Conservation (phyloP, 2,797 vertebrate genomes). For the Silurus aristotelis region DNA sequence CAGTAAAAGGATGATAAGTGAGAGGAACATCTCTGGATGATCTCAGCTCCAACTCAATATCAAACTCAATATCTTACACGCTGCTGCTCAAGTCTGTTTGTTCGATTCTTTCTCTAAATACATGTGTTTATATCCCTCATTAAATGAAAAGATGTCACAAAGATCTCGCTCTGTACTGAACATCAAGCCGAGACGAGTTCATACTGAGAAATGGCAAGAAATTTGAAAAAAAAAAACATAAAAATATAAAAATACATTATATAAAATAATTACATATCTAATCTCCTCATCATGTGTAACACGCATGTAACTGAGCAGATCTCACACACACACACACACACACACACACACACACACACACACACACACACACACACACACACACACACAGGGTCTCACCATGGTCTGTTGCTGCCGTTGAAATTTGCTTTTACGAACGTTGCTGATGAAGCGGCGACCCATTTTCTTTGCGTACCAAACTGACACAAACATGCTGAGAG, state of each 20-base stretch:
- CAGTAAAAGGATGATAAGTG: neutral
- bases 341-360: conserved; percentile 22
- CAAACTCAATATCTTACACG: neutral
- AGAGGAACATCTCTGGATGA: neutral
- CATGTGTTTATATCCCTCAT: neutral
- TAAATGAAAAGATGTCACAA: neutral
- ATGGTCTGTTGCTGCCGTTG: conserved; percentile 63
- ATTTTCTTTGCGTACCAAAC: conserved; percentile 84
- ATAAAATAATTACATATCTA: neutral
- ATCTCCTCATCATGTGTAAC: neutral
- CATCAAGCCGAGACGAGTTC: neutral
- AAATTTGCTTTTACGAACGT: conserved; percentile 75
- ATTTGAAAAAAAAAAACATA: neutral
- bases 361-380: conserved; percentile 35
- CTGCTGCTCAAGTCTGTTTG: too few species aligned
- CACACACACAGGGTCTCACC: conserved; percentile 65
- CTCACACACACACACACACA: neutral
- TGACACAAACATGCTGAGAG: conserved; percentile 77
- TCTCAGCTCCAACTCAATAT: neutral
- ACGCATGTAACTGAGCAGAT: neutral
- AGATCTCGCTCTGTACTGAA: neutral
- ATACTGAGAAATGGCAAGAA: neutral
- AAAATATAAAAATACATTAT: neutral
- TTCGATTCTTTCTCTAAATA: neutral
- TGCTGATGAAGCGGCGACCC: conserved; percentile 76